These are phyloP conservation scores for Baryphthengus martii DNA, from an alignment of 2,113 vertebrate species.

Conservation along the genomic window DNA sequence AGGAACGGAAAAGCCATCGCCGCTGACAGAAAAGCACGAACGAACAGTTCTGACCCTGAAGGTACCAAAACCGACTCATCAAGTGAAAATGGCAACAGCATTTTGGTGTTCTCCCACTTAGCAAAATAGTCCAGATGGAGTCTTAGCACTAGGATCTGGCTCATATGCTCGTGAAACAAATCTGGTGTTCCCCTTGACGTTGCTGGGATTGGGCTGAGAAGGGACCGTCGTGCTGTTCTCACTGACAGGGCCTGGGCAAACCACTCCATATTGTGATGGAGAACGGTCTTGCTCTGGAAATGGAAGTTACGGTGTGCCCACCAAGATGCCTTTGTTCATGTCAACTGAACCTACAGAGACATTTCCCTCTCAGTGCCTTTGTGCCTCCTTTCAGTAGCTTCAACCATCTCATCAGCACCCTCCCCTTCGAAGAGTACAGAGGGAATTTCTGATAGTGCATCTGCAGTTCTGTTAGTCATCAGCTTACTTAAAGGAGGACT, in stretches of 20 bases:
- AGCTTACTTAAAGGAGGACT: background rate
- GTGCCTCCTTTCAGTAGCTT: background rate
- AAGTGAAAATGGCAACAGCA: background rate
- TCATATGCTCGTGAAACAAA: background rate
- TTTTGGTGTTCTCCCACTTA: slow-evolving; percentile 21
- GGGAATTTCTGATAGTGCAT: background rate
- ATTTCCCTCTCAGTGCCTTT: background rate
- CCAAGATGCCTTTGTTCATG: background rate
- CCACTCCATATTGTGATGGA: background rate
- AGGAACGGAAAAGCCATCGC: background rate
- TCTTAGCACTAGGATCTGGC: background rate
- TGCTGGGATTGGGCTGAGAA: background rate
- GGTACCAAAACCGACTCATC: background rate
- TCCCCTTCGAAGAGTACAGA: background rate
- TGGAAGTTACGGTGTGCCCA: background rate
- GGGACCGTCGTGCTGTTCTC: background rate
- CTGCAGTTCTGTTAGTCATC: background rate
- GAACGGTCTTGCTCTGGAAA: background rate
- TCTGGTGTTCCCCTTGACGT: background rate
- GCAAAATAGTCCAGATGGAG: slow-evolving; percentile 32
- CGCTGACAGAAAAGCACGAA: background rate
- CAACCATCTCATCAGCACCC: background rate
- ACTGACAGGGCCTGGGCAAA: background rate
- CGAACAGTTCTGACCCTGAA: background rate
- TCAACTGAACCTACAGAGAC: background rate